Percentiles rank a stretch among this genome's conserved stretches.
Conservation (phyloP, 2,888 invertebrate species). For the Pimpla rufipes region DNA sequence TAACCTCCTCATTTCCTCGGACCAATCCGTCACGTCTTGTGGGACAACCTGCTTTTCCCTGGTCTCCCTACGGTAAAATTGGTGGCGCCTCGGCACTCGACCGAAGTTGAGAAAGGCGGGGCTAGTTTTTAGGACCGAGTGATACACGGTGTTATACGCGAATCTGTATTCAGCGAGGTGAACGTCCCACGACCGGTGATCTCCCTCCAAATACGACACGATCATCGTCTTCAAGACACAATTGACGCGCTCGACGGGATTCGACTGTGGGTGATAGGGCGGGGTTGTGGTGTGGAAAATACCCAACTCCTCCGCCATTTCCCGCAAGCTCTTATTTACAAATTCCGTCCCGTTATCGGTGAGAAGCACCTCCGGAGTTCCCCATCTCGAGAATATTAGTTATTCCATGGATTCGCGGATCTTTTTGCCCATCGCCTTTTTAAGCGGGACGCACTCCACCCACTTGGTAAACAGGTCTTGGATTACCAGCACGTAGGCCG, state of each 20-base stretch:
- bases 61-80: neutral
- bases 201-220: constrained; percentile 49
- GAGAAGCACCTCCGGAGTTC: constrained; percentile 63
- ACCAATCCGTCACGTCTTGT: neutral
- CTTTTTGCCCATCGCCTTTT: constrained; percentile 63
- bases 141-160: constrained; percentile 67
- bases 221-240: constrained; percentile 48
- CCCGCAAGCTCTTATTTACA: constrained; percentile 27
- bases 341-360: constrained; percentile 74
- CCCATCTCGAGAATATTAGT: constrained; percentile 59
- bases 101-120: constrained; percentile 68
- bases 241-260: constrained; percentile 49
- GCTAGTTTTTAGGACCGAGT: constrained; percentile 46
- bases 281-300: constrained; percentile 9
- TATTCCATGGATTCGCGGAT: constrained; percentile 61
- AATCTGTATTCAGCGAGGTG: constrained; percentile 65
- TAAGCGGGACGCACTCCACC: constrained; percentile 62
- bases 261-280: constrained; percentile 52
- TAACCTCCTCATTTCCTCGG: neutral
- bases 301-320: neutral
- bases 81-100: constrained; percentile 2
- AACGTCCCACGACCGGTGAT: constrained; percentile 69
- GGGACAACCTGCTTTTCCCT: neutral
- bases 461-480: constrained; percentile 71
- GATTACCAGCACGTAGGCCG: constrained; percentile 67